phyloP scores from a whole-genome alignment of 1,140 invertebrate genomes.

The Tetraneura akinire region DNA sequence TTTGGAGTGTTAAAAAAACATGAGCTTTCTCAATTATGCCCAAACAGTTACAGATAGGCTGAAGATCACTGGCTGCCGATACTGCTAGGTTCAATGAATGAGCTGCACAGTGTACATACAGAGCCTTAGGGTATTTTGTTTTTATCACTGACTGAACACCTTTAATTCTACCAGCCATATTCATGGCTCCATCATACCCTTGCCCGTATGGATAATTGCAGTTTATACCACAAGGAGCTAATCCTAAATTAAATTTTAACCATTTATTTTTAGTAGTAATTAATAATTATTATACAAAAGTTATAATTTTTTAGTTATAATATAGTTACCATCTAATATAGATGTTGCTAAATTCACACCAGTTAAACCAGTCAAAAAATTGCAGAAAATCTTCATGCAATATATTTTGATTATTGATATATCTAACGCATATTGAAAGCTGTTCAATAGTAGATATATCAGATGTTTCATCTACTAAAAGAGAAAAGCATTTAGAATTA shows the following conservation, averaged over 20 bases:
- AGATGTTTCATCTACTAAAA: neutral
- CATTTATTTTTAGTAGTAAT: no score
- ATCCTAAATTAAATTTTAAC: no score
- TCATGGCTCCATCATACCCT: conserved; percentile 55
- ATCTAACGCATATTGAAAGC: no score
- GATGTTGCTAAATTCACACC: no score
- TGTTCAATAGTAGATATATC: neutral
- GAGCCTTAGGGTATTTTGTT: conserved; percentile 53
- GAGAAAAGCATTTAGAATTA: neutral
- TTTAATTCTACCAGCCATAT: conserved; percentile 55
- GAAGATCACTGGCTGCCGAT: neutral
- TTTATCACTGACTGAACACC: conserved; percentile 54
- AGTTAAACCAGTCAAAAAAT: no score
- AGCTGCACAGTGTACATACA: conserved; percentile 55
- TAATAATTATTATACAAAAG: no score
- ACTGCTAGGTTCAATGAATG: conserved; percentile 45
- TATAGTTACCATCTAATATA: no score
- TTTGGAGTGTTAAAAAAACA: neutral
- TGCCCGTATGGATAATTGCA: conserved; percentile 53
- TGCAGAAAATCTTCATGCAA: no score
- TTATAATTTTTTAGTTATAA: no score
- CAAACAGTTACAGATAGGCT: conserved; percentile 54
- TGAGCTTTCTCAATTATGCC: conserved; percentile 8
- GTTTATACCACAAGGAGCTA: conserved; percentile 36
- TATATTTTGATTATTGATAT: no score